phyloP scores from a whole-genome alignment of 2,797 vertebrate species.

The Cetoscarus ocellatus region DNA sequence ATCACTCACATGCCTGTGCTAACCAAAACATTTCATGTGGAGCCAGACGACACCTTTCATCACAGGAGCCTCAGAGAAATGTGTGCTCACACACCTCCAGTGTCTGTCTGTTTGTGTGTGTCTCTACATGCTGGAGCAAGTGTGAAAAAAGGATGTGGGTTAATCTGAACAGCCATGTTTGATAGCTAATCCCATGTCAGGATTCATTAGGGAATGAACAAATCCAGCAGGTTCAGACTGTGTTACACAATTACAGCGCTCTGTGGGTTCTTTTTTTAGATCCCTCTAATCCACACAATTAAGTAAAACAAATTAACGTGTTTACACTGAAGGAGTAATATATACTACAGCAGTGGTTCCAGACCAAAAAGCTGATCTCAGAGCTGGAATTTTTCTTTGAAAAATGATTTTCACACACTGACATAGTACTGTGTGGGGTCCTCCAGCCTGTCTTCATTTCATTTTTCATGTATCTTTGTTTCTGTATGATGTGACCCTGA shows the following conservation, averaged over 20 bases:
- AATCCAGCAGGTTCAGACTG: constrained; percentile 55
- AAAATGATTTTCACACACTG: no score
- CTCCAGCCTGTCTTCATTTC: no score
- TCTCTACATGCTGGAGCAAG: constrained; percentile 51
- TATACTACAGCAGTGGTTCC: not conserved
- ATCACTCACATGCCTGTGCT: constrained; percentile 27
- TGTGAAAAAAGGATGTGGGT: constrained; percentile 60
- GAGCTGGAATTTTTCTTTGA: no score
- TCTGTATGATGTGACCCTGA: no score
- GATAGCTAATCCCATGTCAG: constrained; percentile 77
- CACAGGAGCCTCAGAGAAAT: constrained; percentile 28
- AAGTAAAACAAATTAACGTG: constrained; percentile 3
- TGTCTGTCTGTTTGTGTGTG: not conserved
- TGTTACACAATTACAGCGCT: constrained; percentile 17
- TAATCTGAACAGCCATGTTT: constrained; percentile 74
- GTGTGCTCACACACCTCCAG: constrained; percentile 6
- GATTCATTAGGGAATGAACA: constrained; percentile 68
- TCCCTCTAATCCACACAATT: not conserved
- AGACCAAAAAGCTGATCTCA: no score
- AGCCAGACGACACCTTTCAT: constrained; percentile 54
- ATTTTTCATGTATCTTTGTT: no score
- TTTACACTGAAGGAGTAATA: not conserved
- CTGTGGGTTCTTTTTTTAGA: not conserved
- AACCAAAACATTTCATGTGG: constrained; percentile 48
- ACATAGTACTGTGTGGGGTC: no score